Percentiles rank a stretch among this genome's conserved stretches.
Conservation (phyloP, 2,888 invertebrate species). For the Cheilosia variabilis region DNA sequence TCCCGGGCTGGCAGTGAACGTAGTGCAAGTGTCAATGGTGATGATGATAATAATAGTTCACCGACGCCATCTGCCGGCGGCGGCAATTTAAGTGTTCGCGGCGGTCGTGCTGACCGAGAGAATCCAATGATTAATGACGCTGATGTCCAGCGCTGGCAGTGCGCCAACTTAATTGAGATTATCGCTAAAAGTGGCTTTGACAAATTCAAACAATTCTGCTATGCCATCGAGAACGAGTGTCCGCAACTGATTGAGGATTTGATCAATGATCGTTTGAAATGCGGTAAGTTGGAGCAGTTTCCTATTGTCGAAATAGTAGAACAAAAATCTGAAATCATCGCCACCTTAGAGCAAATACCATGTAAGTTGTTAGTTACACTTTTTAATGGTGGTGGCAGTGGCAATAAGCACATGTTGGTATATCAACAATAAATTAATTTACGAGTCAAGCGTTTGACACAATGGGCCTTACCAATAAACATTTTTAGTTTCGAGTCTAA, state of each 20-base stretch:
- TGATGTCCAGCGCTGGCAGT: conserved; percentile 83
- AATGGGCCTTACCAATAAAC: too few relatives aligned
- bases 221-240: conserved; percentile 87
- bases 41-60: conserved; percentile 81
- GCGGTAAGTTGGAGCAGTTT: conserved; percentile 80
- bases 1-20: conserved; percentile 78
- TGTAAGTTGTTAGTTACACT: conserved; percentile 22
- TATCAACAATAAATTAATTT: too few relatives aligned
- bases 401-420: background rate
- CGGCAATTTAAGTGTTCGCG: conserved; percentile 50
- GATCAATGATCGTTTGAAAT: conserved; percentile 86
- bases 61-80: conserved; percentile 80
- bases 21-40: conserved; percentile 81
- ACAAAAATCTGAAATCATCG: conserved; percentile 16
- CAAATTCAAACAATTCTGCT: conserved; percentile 86
- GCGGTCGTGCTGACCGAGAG: conserved; percentile 29
- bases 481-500: too few relatives aligned
- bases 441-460: too few relatives aligned
- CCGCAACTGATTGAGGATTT: conserved; percentile 87
- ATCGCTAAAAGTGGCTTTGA: conserved; percentile 87
- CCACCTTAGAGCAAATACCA: conserved; percentile 29
- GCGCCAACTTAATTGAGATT: conserved; percentile 86
- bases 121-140: conserved; percentile 80
- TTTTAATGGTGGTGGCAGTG: background rate
- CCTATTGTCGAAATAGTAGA: conserved; percentile 19